Percentiles rank a stretch among this genome's conserved stretches.
phyloP scores from a whole-genome alignment of 30 jellyfish, hydroid and myxozoan species.

The Cassiopea andromeda region DNA sequence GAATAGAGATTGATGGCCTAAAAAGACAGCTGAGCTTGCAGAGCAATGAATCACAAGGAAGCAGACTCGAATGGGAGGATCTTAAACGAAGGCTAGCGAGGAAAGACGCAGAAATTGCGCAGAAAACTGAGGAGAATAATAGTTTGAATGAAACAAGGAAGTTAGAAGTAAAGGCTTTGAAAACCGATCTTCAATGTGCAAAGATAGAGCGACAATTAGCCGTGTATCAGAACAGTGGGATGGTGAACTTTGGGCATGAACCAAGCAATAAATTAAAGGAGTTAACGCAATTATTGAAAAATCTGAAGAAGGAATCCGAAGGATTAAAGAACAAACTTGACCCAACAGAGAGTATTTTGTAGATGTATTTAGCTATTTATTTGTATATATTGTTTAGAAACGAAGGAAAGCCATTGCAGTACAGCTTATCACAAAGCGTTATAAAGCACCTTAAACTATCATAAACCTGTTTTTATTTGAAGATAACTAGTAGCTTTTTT shows the following conservation, averaged over 20 bases:
- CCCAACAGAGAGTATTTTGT: conserved; percentile 7
- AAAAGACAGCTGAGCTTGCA: conserved; percentile 64
- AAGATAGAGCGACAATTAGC: conserved; percentile 56
- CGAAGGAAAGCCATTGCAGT: no score
- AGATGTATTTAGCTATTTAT: background rate
- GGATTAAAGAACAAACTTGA: conserved; percentile 23
- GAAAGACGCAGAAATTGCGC: conserved; percentile 51
- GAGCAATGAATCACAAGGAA: conserved; percentile 55
- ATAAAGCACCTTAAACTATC: no score
- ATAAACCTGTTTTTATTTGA: no score
- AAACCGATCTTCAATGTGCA: conserved; percentile 59
- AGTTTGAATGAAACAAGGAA: conserved; percentile 4
- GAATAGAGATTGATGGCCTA: conserved; percentile 62
- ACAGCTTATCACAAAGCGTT: no score
- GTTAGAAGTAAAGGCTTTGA: conserved; percentile 19
- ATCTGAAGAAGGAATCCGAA: conserved; percentile 48
- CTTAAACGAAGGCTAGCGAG: conserved; percentile 39
- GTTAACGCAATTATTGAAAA: conserved; percentile 42
- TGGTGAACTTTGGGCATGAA: conserved; percentile 35
- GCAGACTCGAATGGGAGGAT: conserved; percentile 58
- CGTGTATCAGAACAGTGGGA: background rate
- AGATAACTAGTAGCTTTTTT: no score
- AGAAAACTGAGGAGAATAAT: background rate
- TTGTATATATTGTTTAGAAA: no score
- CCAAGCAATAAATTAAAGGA: conserved; percentile 41